Percentiles rank a stretch among this genome's conserved stretches.
Conservation (phyloP, 2,797 vertebrate species). For the Tachyglossus aculeatus region DNA sequence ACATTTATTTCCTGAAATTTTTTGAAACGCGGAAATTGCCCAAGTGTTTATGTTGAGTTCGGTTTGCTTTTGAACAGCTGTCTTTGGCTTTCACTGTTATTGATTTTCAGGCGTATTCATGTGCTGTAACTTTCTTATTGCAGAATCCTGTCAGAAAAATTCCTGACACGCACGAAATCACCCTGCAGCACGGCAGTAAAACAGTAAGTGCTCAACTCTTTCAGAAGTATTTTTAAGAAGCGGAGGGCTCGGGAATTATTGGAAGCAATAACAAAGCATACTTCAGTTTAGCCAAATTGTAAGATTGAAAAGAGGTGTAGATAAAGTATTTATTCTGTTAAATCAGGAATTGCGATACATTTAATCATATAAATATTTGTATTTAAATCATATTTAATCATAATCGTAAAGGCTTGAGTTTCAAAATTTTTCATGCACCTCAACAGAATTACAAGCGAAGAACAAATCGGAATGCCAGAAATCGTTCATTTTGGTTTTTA, state of each 20-base stretch:
- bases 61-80: no score
- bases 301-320: background rate
- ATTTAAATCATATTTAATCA: no score
- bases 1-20: no score
- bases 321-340: constrained; percentile 22
- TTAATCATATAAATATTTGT: constrained; percentile 21
- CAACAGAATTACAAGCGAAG: constrained; percentile 8
- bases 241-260: no score
- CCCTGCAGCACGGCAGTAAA: constrained; percentile 90
- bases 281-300: no score
- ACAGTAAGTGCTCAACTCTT: constrained; percentile 80
- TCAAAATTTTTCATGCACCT: constrained; percentile 15
- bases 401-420: constrained; percentile 37
- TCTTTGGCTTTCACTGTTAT: no score
- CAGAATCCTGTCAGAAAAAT: constrained; percentile 94
- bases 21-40: no score
- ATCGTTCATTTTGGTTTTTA: constrained; percentile 26
- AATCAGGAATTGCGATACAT: constrained; percentile 11
- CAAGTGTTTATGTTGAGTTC: no score
- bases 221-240: background rate
- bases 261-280: no score
- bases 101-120: background rate
- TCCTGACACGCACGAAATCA: constrained; percentile 96
- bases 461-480: constrained; percentile 14
- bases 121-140: constrained; percentile 31